Base-by-base conservation (phyloP, 2,797 vertebrate species). In the Myotis planiceps region DNA sequence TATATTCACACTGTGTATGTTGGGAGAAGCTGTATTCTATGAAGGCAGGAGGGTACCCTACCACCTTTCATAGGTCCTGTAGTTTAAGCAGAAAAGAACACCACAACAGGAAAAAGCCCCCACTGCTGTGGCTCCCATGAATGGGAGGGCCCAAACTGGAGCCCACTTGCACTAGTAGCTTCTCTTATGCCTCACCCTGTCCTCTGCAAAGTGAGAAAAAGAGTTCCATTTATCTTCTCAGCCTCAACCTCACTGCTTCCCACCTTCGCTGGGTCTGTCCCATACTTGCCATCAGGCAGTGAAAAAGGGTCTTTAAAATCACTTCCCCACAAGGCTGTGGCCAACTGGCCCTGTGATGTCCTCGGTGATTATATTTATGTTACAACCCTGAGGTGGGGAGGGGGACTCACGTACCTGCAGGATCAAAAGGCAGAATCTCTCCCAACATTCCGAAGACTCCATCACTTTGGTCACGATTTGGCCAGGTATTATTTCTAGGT, bases 401-500 rank as follows among this genome's bases (percentile, higher is more conserved):
- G 18, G 29, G 18, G 19, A 19, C 21, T 93, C 85, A 94, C 97
- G 13, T 97, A 99, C 99, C 99, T 99, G 99, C 99, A 78, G 99
- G 99, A 98, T 99, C 99, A 86, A 99, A 99, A 92, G 99, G 99
- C 97, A 99, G 98, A 29, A 99, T 98, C 98, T 99, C 99, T 96
- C 99, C 99, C 98, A 99, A 29, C 98, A 99, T 99, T 83, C 99
- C 99, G 91, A 99, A 99, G 89, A 99, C 98, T 88, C 99, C 99
- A 65, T 99, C 99, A n/a, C 98, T 99, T 98, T 99, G 99, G 98
- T 99, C 99, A 94, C 99, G 99, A 98, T 99, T 99, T 90, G 99
- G 99, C 99, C 99, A 99, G 0, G 99, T 99, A 97, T 99, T 99
- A 98, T 99, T 99, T 90, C 99, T 99, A 78, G 99, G 99, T 96